Percentiles rank a stretch among this genome's conserved stretches.
These are phyloP conservation scores for Stictocephala bisonia DNA, from an alignment of 2,888 invertebrate species.

Conservation along the genomic window DNA sequence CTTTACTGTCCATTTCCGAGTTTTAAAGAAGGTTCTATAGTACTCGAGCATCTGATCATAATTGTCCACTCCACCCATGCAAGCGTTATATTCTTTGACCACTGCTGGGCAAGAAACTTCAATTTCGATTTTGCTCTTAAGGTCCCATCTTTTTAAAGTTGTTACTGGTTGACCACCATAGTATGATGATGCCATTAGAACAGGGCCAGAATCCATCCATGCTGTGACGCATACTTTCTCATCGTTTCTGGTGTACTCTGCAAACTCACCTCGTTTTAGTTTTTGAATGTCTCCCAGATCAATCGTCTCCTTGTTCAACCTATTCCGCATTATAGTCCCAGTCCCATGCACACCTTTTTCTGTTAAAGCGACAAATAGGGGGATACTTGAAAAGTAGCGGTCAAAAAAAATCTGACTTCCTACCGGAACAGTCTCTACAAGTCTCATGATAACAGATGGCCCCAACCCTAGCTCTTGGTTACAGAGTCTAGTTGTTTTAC, in stretches of 20 bases:
- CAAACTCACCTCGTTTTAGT: constrained; percentile 17
- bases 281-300: not conserved
- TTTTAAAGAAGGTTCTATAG: constrained; percentile 8
- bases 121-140: constrained; percentile 8
- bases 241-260: constrained; percentile 25
- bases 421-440: constrained; percentile 11
- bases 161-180: not conserved
- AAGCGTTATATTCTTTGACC: not conserved
- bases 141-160: constrained; percentile 19
- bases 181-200: constrained; percentile 5
- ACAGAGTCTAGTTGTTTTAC: not conserved
- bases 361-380: not conserved
- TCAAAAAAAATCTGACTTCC: constrained; percentile 28
- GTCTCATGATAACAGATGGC: not conserved
- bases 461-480: not conserved
- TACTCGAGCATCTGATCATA: constrained; percentile 39
- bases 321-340: constrained; percentile 8
- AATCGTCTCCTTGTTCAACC: not conserved
- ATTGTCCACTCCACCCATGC: constrained; percentile 29
- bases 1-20: constrained; percentile 32
- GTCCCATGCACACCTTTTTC: constrained; percentile 22
- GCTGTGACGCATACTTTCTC: not conserved
- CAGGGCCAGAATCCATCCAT: constrained; percentile 23
- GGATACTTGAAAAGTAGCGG: constrained; percentile 6
- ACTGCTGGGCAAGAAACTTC: constrained; percentile 18